Evolutionary conservation across 2,888 invertebrate species (phyloP), one percentile per base, ranked within the genome.

Genomic region (Hecatera dysodea): DNA sequence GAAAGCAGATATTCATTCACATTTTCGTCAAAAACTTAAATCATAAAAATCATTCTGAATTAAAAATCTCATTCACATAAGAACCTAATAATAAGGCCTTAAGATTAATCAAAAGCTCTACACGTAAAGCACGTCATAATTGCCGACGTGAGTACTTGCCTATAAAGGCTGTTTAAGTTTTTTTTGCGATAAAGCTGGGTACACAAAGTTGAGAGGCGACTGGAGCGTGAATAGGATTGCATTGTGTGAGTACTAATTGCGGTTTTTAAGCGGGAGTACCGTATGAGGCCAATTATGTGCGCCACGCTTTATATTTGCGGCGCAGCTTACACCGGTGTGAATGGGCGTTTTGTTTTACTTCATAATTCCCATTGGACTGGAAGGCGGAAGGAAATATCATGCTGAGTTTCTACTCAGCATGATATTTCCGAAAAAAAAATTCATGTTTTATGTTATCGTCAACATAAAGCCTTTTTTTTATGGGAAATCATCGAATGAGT

Each of bases 231-330:
- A 82, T 72, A 36, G 70, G 71, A 73, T 76, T 74, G 82, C 77
- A 86, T 81, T 84, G 80, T 85, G 66, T 61, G 62, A 72, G 72
- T 71, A 78, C 83, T 87, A 86, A 87, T 87, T 88, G 86, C 82
- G 81, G 85, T 85, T 84, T 86, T 84, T 73, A 84, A 80, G 69
- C 75, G 78, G 69, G 36, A 48, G 77, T 74, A 61, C 70, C 81
- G 77, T 82, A 84, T 81, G 78, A 66, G 65, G 85, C 87, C 88
- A 89, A 88, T 89, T 89, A 88, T 86, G 78, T 86, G 72, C 85
- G 84, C 85, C 74, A 84, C 71, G 82, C 79, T 80, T 80, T 81
- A 79, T 69, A 71, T 65, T 77, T 63, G 75, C n/a, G 71, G 56
- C 33, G 48, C 6, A 1, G 55, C 27, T 87, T 27, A 85, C 82